Conservation (phyloP, 1,140 invertebrate species). For the Oncopeltus fasciatus region DNA sequence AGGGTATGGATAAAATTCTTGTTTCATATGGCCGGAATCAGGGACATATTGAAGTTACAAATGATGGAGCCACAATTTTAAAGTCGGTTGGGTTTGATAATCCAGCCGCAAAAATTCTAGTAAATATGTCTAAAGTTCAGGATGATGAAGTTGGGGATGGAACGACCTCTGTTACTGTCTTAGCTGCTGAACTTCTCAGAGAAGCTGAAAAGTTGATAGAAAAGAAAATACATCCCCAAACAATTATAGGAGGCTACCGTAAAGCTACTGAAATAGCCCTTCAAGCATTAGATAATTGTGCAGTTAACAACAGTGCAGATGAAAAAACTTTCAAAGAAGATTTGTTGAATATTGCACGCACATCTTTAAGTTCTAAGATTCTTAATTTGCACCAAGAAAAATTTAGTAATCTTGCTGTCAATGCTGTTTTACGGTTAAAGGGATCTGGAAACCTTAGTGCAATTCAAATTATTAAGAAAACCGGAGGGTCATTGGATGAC, state of each 20-base stretch:
- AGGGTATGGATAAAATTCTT: slow-evolving; percentile 99
- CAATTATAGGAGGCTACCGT: slow-evolving; percentile 90
- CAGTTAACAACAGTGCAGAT: slow-evolving; percentile 59
- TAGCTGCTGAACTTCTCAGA: slow-evolving; percentile 82
- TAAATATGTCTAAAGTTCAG: slow-evolving; percentile 96
- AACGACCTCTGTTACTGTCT: slow-evolving; percentile 94
- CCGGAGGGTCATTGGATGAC: slow-evolving; percentile 79
- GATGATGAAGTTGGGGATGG: slow-evolving; percentile 99
- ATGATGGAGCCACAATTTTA: slow-evolving; percentile 98
- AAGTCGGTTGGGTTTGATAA: slow-evolving; percentile 96
- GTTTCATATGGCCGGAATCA: slow-evolving; percentile 67
- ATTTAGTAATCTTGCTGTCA: slow-evolving; percentile 87
- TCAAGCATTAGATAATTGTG: slow-evolving; percentile 58
- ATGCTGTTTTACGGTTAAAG: slow-evolving; percentile 88
- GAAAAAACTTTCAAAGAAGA: slow-evolving; percentile 69
- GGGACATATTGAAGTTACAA: slow-evolving; percentile 89
- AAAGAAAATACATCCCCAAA: slow-evolving; percentile 96
- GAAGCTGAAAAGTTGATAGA: slow-evolving; percentile 90
- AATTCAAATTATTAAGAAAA: slow-evolving; percentile 96
- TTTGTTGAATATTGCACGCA: slow-evolving; percentile 91
- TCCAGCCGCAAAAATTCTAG: slow-evolving; percentile 94
- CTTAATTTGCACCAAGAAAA: slow-evolving; percentile 94
- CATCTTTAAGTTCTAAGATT: slow-evolving; percentile 97
- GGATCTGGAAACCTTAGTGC: slow-evolving; percentile 88
- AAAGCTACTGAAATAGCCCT: slow-evolving; percentile 69